Base-by-base conservation (phyloP, 2,888 invertebrate genomes). In the Spilarctia lutea region DNA sequence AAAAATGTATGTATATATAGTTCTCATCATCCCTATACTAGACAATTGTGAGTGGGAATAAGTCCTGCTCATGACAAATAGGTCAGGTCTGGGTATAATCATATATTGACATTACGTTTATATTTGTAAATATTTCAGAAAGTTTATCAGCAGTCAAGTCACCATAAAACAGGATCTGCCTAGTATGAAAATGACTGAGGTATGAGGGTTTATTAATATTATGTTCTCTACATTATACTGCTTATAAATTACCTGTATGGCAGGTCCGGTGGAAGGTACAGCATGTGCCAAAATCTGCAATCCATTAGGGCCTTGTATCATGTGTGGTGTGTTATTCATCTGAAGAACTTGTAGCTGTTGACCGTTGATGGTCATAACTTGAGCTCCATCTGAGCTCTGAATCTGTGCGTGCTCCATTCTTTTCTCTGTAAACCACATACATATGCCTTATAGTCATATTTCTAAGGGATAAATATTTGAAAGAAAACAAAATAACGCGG, bases 201-300 rank as follows among this genome's bases (percentile, higher is more conserved):
- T 52, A 20, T 52, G 24, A 24, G 52, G 0, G 1, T 24, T 11
- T 24, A 33, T 13, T 65, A 65, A 33, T 13, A n/a, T 39, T 66
- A 10, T 13, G 18, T 45, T 45, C 35, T 11, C 16, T 13, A 45
- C 16, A 2, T 2, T n/a, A 42, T n/a, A 42, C 11, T 30, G 1
- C 20, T 68, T 63, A 8, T 48, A 42, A 63, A 60, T 74, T 80
- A 97, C 96, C 94, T 97, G 97, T 83, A 97, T 96, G 20, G 96
- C 88, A 76, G 96, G 96, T 1, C 94, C 94, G 60, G 94, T 93
- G 30, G 97, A 96, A 0, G 97, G 97, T 81, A 97, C 96, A 0
- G 97, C 92, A 85, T 97, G 97, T 0, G 97, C 97, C 88, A 97
- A 96, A 65, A 97, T 97, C 88, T 97, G 97, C 88, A 97, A 97